A percentile compares a stretch with the other conserved stretches of the same genome.
Conservation (phyloP, 53 echinoderm and acorn worm species). For the Hippasteria phrygiana region DNA sequence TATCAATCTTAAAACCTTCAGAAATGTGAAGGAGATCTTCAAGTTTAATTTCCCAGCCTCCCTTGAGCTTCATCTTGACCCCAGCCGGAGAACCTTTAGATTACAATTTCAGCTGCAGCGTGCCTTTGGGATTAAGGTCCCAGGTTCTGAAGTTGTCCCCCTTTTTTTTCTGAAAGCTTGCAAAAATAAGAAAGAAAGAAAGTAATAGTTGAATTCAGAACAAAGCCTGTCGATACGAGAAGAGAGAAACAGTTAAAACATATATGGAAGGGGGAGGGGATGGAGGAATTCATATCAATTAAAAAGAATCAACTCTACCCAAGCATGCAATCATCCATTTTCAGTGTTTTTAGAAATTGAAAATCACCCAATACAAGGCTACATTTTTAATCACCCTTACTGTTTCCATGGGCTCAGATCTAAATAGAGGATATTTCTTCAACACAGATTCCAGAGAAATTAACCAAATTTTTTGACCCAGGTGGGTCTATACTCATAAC, state of each 20-base stretch:
- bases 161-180: constrained; percentile 46
- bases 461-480: too few species aligned
- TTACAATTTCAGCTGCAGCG: neutral
- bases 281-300: too few species aligned
- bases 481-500: too few species aligned
- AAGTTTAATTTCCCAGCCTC: neutral
- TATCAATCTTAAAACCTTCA: constrained; percentile 14
- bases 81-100: neutral
- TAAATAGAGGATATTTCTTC: too few species aligned
- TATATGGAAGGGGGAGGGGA: too few species aligned
- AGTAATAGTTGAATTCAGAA: neutral
- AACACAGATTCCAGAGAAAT: too few species aligned
- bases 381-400: too few species aligned
- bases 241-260: neutral
- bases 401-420: too few species aligned
- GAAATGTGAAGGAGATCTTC: constrained; percentile 23
- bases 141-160: neutral
- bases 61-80: neutral
- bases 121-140: neutral
- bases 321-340: too few species aligned
- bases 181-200: neutral
- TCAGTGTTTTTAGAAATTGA: too few species aligned
- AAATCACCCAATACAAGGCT: too few species aligned
- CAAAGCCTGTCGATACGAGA: neutral
- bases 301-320: too few species aligned